phyloP scores from a whole-genome alignment of 2,113 vertebrate genomes.

The Neomonachus schauinslandi region DNA sequence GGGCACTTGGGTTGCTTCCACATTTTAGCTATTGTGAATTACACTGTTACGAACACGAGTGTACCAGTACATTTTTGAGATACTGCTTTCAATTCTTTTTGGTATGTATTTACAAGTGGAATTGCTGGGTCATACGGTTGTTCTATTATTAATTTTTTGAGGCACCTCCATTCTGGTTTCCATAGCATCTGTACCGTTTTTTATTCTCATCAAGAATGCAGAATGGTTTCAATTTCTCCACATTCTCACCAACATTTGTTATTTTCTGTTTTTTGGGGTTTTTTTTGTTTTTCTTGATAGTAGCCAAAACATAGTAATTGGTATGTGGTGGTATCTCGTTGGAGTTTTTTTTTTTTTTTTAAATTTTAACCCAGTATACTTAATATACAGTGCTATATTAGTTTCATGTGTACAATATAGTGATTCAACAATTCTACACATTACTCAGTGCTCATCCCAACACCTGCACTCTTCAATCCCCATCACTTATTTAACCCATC shows the following conservation, averaged over 20 bases:
- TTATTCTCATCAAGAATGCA: neutral
- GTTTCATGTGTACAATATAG: neutral
- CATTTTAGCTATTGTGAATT: neutral
- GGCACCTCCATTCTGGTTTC: neutral
- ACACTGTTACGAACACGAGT: neutral
- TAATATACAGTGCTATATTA: neutral
- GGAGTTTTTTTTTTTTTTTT: neutral
- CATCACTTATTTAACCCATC: no score
- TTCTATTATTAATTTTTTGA: neutral
- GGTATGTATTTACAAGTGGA: neutral
- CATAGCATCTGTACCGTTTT: neutral
- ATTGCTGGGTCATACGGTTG: neutral
- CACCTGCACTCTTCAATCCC: neutral
- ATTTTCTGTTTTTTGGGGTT: neutral
- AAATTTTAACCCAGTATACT: neutral
- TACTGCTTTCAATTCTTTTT: neutral
- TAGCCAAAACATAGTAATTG: neutral
- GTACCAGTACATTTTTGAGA: neutral
- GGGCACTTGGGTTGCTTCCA: neutral
- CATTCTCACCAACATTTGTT: neutral
- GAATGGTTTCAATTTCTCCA: neutral
- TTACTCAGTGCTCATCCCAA: neutral
- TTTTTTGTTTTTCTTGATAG: neutral
- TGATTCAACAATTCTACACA: neutral
- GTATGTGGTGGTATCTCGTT: neutral